Evolutionary conservation across 1,140 invertebrate species (phyloP), one percentile per base, ranked within the genome.

Genomic region (Drosophila pallidifrons): DNA sequence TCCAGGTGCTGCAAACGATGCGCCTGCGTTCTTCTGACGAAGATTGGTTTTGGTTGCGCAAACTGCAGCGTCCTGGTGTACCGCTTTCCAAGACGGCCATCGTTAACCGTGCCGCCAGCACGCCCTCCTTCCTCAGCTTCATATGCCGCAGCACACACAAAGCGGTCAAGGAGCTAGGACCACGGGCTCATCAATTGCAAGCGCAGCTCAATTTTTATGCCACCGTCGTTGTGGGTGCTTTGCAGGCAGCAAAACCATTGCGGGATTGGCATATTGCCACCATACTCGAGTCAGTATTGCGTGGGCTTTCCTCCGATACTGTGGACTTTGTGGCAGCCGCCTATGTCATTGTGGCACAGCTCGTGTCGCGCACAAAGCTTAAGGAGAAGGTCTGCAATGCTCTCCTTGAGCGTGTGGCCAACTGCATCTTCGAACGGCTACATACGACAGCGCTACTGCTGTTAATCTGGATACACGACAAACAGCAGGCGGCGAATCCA

Each of bases 171-270:
- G 95, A 95, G 65, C 94, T 95, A 91, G 93, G 93, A 5, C 92
- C 94, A 2, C 93, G 94, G 61, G 94, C 95, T 1, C 91, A 93
- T 35, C 93, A 94, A 13, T 91, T 97, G 8, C 95, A 95, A 54
- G 95, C 95, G 1, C 93, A 96, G 6, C 95, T 97, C 81, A 95
- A 96, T 3, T 98, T 98, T 92, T 97, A 96, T 85, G 95, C 96
- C 61, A 95, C 95, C 1, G 94, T 95, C 1, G 91, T 96, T 2
- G 94, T 96, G 57, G 96, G 96, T 2, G 94, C 95, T 15, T 92
- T 97, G 32, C 94, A 96, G 73, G 89, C 93, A 49, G 88, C 88
- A 0, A 82, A 93, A 16, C 79, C 85, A 13, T 91, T 97, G 1
- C 94, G 93, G 0, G 97, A 98, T 81, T 88, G 94, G 49, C 94